Evolutionary conservation across 2,888 invertebrate species (phyloP), one percentile per base, ranked within the genome.

Genomic region (Apotomis turbidana): DNA sequence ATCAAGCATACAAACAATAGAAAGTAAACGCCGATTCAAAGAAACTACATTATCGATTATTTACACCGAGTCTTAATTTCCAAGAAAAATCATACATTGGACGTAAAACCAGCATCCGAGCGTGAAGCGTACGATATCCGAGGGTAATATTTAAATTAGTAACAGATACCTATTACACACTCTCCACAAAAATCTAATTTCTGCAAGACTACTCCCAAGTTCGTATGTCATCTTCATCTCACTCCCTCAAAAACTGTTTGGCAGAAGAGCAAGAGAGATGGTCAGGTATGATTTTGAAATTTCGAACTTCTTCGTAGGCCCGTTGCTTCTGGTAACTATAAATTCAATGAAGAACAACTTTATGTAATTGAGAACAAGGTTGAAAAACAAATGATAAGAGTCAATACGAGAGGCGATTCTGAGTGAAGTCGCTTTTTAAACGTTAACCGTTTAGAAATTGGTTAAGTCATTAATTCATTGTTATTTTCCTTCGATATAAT

Each of bases 21-120:
- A 86, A 86, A 86, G 84, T 77, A 80, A 79, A 76, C 77, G 78
- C 79, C 78, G 79, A 76, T 79, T 78, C 69, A 74, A 60, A 75
- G 71, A 78, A 80, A 79, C 79, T 79, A 80, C 73, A 85, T 87
- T 86, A 86, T 71, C 87, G 77, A 87, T 87, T 87, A 85, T 87
- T 80, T 83, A 84, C 86, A 86, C 81, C 73, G 81, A n/a, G n/a
- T 84, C 80, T 76, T 74, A 77, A 77, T 76, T 76, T 79, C 78
- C 79, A 57, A 81, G 78, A 82, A 83, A 78, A 77, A 81, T 76
- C 55, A 46, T 13, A 13, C 15, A 36, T 27, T 38, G 36, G 36
- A 68, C 44, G 36, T 69, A 61, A 64, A 51, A 41, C 36, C 46
- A 4, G 38, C 12, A 54, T 55, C 44, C 46, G 46, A 62, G 61